These are phyloP conservation scores for Sebastiscus albofasciatus DNA, from an alignment of 2,797 vertebrate species.

Conservation along the genomic window DNA sequence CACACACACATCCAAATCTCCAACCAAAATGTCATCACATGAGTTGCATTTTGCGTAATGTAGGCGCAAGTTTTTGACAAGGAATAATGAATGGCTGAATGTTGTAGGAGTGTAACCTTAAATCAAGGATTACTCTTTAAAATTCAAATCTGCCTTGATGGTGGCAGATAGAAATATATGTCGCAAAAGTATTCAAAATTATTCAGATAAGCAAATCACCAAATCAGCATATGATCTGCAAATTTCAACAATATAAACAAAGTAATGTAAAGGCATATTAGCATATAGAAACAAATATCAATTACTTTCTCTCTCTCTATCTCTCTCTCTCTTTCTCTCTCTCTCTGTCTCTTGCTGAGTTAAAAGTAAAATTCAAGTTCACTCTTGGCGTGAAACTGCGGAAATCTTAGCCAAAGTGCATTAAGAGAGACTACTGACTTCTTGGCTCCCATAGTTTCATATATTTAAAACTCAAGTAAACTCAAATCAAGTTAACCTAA, in stretches of 20 bases:
- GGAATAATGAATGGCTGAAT: neutral
- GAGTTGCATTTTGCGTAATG: neutral
- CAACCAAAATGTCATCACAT: neutral
- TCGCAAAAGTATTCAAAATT: neutral
- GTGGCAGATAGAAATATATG: no score
- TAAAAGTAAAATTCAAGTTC: neutral
- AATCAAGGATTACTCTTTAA: no score
- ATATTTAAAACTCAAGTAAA: neutral
- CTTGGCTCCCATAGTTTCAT: neutral
- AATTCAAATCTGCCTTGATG: no score
- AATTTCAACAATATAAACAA: neutral
- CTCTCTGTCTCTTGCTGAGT: neutral
- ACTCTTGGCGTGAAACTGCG: neutral
- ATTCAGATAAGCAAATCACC: neutral
- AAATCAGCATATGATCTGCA: neutral
- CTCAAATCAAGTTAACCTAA: neutral
- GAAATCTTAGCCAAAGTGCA: neutral
- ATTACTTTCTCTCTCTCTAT: no score
- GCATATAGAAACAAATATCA: no score
- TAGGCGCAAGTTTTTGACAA: neutral
- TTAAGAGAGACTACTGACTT: neutral
- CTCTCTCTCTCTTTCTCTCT: neutral
- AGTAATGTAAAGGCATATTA: neutral
- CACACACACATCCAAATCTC: neutral
- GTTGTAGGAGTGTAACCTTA: no score